A percentile compares a stretch with the other conserved stretches of the same genome.
phyloP scores from a whole-genome alignment of 1,140 invertebrate genomes.

The Plodia interpunctella region DNA sequence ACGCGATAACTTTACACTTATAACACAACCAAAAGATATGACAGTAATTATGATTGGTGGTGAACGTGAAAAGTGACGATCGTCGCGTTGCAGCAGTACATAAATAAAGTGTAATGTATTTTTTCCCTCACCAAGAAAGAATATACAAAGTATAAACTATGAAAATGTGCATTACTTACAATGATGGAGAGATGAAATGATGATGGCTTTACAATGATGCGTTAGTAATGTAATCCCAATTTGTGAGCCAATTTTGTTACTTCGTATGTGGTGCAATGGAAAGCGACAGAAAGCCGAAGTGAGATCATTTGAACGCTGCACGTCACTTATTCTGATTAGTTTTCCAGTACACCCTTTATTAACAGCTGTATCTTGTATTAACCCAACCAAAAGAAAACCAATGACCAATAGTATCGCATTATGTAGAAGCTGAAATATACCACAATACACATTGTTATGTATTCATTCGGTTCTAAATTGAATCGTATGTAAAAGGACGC shows the following conservation, averaged over 20 bases:
- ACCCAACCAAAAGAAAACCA: conserved; percentile 77
- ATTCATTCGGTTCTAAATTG: conserved; percentile 19
- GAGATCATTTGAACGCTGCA: conserved; percentile 45
- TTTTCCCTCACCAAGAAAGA: conserved; percentile 35
- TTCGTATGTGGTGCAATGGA: conserved; percentile 72
- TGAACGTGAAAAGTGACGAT: too few species aligned
- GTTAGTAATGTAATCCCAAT: conserved; percentile 75
- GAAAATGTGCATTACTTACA: conserved; percentile 71
- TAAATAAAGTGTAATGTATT: conserved; percentile 20
- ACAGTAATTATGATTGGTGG: too few species aligned
- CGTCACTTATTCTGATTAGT: conserved; percentile 60
- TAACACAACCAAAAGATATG: too few species aligned
- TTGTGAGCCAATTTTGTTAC: conserved; percentile 74
- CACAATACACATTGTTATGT: conserved; percentile 61
- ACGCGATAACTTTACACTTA: too few species aligned
- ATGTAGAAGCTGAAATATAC: conserved; percentile 75
- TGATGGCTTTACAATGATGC: conserved; percentile 72
- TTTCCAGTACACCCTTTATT: conserved; percentile 71
- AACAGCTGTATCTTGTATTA: conserved; percentile 79
- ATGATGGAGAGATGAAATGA: conserved; percentile 68
- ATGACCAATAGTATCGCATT: conserved; percentile 72
- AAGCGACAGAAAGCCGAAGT: conserved; percentile 70
- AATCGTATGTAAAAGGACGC: neutral
- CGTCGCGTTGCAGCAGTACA: too few species aligned
- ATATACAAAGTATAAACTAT: conserved; percentile 45